phyloP scores from a whole-genome alignment of 2,888 invertebrate genomes.

The Ectemnius lituratus region DNA sequence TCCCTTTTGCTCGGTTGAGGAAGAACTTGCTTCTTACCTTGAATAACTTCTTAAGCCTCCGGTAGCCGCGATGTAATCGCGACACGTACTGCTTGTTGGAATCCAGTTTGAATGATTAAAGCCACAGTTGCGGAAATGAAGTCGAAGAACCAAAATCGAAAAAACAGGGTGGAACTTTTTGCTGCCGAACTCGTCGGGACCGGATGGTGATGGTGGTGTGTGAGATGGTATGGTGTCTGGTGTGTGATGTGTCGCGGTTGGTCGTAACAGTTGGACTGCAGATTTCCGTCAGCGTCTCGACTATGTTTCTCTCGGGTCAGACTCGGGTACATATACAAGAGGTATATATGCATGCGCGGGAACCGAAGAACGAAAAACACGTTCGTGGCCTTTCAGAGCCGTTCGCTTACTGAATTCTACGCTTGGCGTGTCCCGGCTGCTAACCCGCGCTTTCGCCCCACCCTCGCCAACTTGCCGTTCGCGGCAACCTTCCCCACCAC shows the following conservation, averaged over 20 bases:
- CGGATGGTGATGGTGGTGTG: constrained; percentile 10
- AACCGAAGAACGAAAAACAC: constrained; percentile 67
- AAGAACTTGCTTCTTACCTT: constrained; percentile 70
- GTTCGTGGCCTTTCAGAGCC: constrained; percentile 71
- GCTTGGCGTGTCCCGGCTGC: constrained; percentile 70
- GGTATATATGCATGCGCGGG: constrained; percentile 61
- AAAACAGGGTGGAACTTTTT: constrained; percentile 36
- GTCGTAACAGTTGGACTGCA: constrained; percentile 33
- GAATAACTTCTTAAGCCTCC: constrained; percentile 76
- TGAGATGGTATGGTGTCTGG: constrained; percentile 16
- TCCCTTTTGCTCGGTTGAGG: constrained; percentile 17
- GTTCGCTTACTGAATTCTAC: constrained; percentile 75
- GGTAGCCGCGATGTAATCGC: constrained; percentile 78
- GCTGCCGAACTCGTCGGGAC: constrained; percentile 21
- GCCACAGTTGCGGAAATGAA: constrained; percentile 71
- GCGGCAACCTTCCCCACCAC: constrained; percentile 56
- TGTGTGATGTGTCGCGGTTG: constrained; percentile 53
- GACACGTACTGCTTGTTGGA: constrained; percentile 78
- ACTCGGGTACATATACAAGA: constrained; percentile 55
- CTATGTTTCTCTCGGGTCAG: constrained; percentile 56
- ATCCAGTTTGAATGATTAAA: constrained; percentile 77
- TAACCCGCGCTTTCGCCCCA: constrained; percentile 76
- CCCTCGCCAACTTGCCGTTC: constrained; percentile 40
- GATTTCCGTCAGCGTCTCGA: constrained; percentile 57
- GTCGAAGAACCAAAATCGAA: constrained; percentile 59